Base-by-base conservation (phyloP, 2,888 invertebrate genomes). In the Andrena fulva region DNA sequence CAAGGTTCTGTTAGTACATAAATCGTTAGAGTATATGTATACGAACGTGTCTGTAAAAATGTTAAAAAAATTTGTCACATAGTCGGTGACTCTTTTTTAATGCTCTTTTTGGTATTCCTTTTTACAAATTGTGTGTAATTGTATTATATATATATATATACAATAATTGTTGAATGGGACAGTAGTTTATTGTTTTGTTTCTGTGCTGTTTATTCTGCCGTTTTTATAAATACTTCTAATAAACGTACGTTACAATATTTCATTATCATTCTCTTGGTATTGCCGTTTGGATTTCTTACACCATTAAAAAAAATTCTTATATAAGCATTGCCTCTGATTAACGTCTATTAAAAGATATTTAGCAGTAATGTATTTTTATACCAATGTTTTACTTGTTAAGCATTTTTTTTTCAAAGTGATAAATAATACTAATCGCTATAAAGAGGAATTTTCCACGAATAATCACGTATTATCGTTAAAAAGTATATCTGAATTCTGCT, bases 221-320 rank as follows among this genome's bases (percentile, higher is more conserved):
- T 74, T 77, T 86, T 82, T 79, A 73, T 72, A 77, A 75, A 68
- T 62, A 54, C 63, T 79, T 75, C 73, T 69, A 81, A 82, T 77
- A 56, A 62, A 72, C 64, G 54, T 7, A 33, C 27, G 27, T 33
- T 54, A 27, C n/a, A 20, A 29, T 63, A 42, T 54, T 54, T 20
- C 54, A 54, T 27, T 56, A 56, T 35, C 3, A 52, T 68, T n/a
- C n/a, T n/a, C 10, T 16, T 7, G n/a, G 10, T 31, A 48, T 48
- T 12, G 12, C 16, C 16, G 16, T n/a, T 64, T 29, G 24, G 12
- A 54, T 42, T 24, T 20, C 6, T 29, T 35, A 29, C 8, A 3
- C 6, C 10, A 29, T 24, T 29, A 12, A 0, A 27, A 0, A 27
- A 35, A 5, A n/a, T 69, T 29, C 31, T 62, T 50, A 16, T n/a